phyloP scores from a whole-genome alignment of 2,113 vertebrate species.

The Platysternon megacephalum region DNA sequence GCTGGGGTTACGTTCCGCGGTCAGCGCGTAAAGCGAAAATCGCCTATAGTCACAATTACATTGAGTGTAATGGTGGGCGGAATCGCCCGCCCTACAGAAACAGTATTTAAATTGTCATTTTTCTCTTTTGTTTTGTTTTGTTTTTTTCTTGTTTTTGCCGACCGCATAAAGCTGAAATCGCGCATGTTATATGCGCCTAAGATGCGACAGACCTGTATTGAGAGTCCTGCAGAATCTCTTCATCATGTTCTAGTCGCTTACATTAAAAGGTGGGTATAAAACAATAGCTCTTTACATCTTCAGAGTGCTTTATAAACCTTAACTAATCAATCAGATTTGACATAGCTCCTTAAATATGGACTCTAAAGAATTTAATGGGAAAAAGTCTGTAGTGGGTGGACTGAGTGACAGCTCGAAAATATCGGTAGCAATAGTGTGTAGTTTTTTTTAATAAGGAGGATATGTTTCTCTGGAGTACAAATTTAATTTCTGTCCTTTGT shows the following conservation, averaged over 20 bases:
- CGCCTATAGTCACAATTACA: no score
- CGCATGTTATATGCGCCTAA: no score
- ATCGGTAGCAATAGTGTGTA: fast-evolving
- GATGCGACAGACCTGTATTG: no score
- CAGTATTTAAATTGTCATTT: no score
- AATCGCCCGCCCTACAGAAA: no score
- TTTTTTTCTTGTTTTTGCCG: no score
- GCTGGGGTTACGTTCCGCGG: no score
- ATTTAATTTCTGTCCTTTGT: not conserved
- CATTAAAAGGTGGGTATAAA: fast-evolving
- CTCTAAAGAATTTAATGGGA: not conserved
- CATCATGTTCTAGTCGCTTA: fast-evolving
- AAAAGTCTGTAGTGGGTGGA: fast-evolving
- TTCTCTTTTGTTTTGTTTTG: no score
- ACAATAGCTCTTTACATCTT: fast-evolving
- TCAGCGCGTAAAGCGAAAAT: no score
- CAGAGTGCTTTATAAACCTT: fast-evolving
- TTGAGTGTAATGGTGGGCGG: no score
- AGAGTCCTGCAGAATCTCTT: fast-evolving
- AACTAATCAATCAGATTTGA: fast-evolving
- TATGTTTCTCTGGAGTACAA: no score
- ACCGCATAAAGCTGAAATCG: no score
- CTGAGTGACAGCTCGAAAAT: fast-evolving
- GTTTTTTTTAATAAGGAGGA: not conserved
- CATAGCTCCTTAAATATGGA: not conserved